Conservation (phyloP, 2,888 invertebrate genomes). For the Lobophora halterata region DNA sequence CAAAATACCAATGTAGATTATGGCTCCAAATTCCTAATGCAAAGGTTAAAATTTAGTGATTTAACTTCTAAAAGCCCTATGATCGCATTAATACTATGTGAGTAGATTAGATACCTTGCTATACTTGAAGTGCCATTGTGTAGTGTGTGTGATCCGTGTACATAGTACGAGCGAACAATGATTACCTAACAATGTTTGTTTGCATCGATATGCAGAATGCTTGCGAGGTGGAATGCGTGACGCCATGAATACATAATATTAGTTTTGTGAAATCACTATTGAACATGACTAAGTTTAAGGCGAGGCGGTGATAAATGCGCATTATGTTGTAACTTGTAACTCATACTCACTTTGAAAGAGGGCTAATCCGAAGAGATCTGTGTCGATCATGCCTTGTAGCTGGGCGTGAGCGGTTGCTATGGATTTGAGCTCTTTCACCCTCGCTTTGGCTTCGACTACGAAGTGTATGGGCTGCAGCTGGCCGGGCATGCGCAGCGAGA, state of each 20-base stretch:
- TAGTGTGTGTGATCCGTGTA: constrained; percentile 42
- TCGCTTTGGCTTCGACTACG: constrained; percentile 89
- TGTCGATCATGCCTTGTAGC: constrained; percentile 91
- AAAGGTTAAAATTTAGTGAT: no score
- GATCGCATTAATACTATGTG: no score
- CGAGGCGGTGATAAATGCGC: constrained; percentile 35
- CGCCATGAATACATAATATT: constrained; percentile 48
- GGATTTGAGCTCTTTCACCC: constrained; percentile 90
- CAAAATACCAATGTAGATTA: no score
- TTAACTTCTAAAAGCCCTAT: no score
- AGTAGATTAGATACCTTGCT: no score
- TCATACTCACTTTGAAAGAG: constrained; percentile 86
- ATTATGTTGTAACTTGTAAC: constrained; percentile 15
- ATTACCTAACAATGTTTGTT: constrained; percentile 51
- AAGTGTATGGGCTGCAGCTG: constrained; percentile 73
- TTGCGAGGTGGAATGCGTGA: constrained; percentile 45
- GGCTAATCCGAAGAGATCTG: constrained; percentile 92
- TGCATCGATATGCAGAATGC: constrained; percentile 46
- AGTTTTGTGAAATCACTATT: constrained; percentile 45
- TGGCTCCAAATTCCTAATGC: no score
- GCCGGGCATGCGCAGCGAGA: constrained; percentile 83
- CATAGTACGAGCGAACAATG: constrained; percentile 48
- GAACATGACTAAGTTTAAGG: constrained; percentile 32
- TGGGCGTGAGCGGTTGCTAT: constrained; percentile 90
- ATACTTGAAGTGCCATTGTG: constrained; percentile 27